Conservation (phyloP, 2,113 vertebrate species). For the Coryphaenoides rupestris region DNA sequence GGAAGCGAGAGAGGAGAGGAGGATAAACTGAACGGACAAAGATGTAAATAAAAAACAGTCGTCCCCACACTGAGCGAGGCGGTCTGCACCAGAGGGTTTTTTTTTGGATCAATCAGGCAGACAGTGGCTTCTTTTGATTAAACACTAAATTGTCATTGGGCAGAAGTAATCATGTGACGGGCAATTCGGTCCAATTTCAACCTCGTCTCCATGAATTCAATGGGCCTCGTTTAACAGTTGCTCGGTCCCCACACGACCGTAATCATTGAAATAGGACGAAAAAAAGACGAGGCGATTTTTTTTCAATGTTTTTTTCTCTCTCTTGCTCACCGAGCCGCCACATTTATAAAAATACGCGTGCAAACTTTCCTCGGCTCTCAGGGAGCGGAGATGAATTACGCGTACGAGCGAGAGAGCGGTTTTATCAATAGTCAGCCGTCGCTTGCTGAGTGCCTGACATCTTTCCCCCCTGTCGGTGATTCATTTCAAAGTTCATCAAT, state of each 20-base stretch:
- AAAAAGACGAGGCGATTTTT: conserved; percentile 75
- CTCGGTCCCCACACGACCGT: conserved; percentile 98
- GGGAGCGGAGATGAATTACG: conserved; percentile 99
- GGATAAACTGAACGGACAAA: conserved; percentile 86
- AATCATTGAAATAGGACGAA: conserved; percentile 99
- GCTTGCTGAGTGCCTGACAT: conserved; percentile 99
- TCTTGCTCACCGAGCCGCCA: conserved; percentile 80
- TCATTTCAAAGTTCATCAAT: conserved; percentile 99
- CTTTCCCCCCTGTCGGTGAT: conserved; percentile 99
- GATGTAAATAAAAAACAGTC: conserved; percentile 97
- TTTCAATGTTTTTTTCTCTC: conserved; percentile 67
- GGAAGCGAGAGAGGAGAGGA: conserved; percentile 84
- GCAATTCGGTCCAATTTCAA: conserved; percentile 99
- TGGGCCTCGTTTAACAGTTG: conserved; percentile 99
- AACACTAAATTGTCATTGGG: conserved; percentile 99
- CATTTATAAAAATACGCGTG: conserved; percentile 81
- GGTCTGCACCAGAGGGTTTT: conserved; percentile 92
- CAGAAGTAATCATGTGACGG: conserved; percentile 99
- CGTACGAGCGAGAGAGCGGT: conserved; percentile 99
- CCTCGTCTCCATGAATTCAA: conserved; percentile 99
- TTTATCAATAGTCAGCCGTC: conserved; percentile 99
- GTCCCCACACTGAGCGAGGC: conserved; percentile 92
- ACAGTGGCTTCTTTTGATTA: conserved; percentile 99
- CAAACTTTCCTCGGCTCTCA: conserved; percentile 88
- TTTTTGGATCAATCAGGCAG: conserved; percentile 99